A percentile compares a stretch with the other conserved stretches of the same genome.
Evolutionary conservation across 2,797 vertebrate genomes (phyloP).

Genomic region (Acropternis orthonyx): DNA sequence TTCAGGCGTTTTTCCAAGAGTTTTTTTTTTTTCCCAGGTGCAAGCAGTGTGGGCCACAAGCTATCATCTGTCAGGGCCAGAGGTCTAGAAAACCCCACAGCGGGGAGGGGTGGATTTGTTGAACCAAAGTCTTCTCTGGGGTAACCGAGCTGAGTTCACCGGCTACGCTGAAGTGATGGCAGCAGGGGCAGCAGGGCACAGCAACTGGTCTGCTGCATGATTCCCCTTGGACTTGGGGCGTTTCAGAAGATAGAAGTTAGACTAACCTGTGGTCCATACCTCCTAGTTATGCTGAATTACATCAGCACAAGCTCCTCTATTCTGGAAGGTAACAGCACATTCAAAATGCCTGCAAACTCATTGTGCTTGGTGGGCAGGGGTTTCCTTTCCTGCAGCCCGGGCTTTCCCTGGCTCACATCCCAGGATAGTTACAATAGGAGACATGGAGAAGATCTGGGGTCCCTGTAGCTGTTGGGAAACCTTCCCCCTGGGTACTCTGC

Average conservation of each 20-base stretch:
- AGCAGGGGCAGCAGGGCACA: neutral
- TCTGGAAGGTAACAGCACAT: neutral
- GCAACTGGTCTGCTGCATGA: fast-evolving
- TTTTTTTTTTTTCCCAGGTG: neutral
- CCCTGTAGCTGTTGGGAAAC: neutral
- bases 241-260: fast-evolving
- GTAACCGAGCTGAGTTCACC: neutral
- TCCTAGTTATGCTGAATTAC: neutral
- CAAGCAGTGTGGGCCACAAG: neutral
- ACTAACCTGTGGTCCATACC: neutral
- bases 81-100: neutral
- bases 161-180: neutral
- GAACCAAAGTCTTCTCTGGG: neutral
- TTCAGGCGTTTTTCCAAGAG: neutral
- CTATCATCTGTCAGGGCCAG: neutral
- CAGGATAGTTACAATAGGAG: neutral
- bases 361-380: neutral
- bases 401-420: neutral
- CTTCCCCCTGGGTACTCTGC: neutral
- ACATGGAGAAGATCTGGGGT: neutral
- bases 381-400: neutral
- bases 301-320: neutral
- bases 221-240: neutral
- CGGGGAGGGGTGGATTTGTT: neutral
- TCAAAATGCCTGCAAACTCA: fast-evolving